These are phyloP conservation scores for Margarornis squamiger DNA, from an alignment of 2,797 vertebrate species.

Conservation along the genomic window DNA sequence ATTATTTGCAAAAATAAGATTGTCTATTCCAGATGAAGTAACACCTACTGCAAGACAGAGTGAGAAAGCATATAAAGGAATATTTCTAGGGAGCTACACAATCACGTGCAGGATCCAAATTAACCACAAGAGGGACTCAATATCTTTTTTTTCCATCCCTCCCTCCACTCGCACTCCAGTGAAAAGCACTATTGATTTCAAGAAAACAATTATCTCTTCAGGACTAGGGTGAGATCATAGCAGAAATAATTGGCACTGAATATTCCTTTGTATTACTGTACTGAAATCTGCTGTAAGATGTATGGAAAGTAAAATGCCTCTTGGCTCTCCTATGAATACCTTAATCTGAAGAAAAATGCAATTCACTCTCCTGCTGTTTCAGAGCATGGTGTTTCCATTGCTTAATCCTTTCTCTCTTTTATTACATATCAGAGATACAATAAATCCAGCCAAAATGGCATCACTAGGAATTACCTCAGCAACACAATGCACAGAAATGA, in stretches of 20 bases:
- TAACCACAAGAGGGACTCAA: constrained; percentile 34
- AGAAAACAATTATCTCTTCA: constrained; percentile 54
- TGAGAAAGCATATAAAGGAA: neutral
- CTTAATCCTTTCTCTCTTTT: neutral
- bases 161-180: neutral
- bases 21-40: neutral
- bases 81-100: neutral
- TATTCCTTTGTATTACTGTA: constrained; percentile 33
- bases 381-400: neutral
- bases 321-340: neutral
- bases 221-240: constrained; percentile 36
- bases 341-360: neutral
- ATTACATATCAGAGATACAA: neutral
- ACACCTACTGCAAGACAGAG: neutral
- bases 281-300: constrained; percentile 1
- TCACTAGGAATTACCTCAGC: neutral
- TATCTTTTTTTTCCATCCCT: neutral
- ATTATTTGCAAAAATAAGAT: neutral
- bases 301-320: neutral
- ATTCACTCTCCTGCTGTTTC: neutral
- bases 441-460: neutral
- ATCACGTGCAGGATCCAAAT: neutral
- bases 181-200: constrained; percentile 43
- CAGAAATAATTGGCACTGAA: constrained; percentile 33
- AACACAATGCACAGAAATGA: neutral